Percentiles rank a stretch among this genome's conserved stretches.
phyloP scores from a whole-genome alignment of 2,888 invertebrate genomes.

The Melipona beecheii region DNA sequence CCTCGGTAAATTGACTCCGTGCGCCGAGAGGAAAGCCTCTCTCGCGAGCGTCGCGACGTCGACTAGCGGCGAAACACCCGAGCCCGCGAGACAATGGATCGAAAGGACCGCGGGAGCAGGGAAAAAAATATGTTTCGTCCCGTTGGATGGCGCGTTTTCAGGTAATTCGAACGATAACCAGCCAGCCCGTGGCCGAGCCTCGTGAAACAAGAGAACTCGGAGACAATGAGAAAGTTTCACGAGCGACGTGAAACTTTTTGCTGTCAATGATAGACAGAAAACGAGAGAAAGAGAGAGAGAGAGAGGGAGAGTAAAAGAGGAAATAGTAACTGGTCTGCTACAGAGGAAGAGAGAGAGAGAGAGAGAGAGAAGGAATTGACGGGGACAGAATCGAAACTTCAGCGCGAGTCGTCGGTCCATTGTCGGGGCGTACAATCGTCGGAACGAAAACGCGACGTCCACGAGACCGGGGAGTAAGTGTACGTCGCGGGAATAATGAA shows the following conservation, averaged over 20 bases:
- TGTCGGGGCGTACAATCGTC: constrained; percentile 51
- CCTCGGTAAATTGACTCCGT: constrained; percentile 40
- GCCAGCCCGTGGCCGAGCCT: constrained; percentile 32
- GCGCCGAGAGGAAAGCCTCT: constrained; percentile 6
- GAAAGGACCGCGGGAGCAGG: constrained; percentile 4
- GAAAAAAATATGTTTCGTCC: constrained; percentile 20
- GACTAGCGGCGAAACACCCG: neutral
- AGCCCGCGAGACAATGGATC: constrained; percentile 22
- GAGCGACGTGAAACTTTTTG: constrained; percentile 66
- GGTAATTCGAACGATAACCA: constrained; percentile 55
- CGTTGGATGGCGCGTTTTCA: constrained; percentile 22
- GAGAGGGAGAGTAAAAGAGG: neutral
- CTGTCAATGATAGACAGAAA: constrained; percentile 39
- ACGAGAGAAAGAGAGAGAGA: too few species aligned
- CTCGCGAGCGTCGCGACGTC: constrained; percentile 21
- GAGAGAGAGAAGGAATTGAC: constrained; percentile 36
- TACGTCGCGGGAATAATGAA: constrained; percentile 52
- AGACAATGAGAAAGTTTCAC: constrained; percentile 73
- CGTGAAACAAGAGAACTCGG: constrained; percentile 46
- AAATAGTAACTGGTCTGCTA: neutral
- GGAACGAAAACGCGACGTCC: constrained; percentile 44
- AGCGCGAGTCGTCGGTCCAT: constrained; percentile 40
- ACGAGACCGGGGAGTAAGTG: constrained; percentile 37
- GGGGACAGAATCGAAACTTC: constrained; percentile 64
- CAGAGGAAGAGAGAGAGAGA: neutral